phyloP scores from a whole-genome alignment of 2,888 invertebrate genomes.

The Vesta saturnalis region DNA sequence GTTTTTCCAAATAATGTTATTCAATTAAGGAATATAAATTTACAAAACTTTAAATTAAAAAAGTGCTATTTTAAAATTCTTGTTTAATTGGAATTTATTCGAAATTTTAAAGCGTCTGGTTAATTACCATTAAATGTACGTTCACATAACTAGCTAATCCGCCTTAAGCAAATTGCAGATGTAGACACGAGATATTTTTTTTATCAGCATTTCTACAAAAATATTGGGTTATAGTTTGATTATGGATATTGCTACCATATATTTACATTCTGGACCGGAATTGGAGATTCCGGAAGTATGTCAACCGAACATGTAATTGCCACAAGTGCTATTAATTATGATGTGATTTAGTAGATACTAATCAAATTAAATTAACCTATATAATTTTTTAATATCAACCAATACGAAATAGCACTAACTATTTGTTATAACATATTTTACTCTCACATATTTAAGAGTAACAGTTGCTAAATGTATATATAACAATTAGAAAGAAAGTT shows the following conservation, averaged over 20 bases:
- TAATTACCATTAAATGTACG: too few relatives aligned
- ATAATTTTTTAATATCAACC: background rate
- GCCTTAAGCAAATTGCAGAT: too few relatives aligned
- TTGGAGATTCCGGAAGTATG: background rate
- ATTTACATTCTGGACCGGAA: too few relatives aligned
- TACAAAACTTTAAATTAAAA: too few relatives aligned
- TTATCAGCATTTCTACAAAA: too few relatives aligned
- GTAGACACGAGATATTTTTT: too few relatives aligned
- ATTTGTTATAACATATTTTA: slow-evolving; percentile 7
- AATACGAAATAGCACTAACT: background rate
- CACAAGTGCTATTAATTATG: background rate
- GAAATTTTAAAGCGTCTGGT: too few relatives aligned
- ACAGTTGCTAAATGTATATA: slow-evolving; percentile 10
- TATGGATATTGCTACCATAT: background rate
- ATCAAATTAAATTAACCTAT: background rate
- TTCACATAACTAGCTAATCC: too few relatives aligned
- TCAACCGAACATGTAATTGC: background rate
- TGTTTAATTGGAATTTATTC: too few relatives aligned
- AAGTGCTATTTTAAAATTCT: too few relatives aligned
- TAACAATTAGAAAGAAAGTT: slow-evolving; percentile 10
- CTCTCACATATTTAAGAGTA: slow-evolving; percentile 13
- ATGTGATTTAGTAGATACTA: background rate
- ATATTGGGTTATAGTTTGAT: background rate
- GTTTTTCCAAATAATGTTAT: too few relatives aligned
- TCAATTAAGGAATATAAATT: too few relatives aligned